phyloP scores from a whole-genome alignment of 2,888 invertebrate genomes.

The Opisthograptis luteolata region DNA sequence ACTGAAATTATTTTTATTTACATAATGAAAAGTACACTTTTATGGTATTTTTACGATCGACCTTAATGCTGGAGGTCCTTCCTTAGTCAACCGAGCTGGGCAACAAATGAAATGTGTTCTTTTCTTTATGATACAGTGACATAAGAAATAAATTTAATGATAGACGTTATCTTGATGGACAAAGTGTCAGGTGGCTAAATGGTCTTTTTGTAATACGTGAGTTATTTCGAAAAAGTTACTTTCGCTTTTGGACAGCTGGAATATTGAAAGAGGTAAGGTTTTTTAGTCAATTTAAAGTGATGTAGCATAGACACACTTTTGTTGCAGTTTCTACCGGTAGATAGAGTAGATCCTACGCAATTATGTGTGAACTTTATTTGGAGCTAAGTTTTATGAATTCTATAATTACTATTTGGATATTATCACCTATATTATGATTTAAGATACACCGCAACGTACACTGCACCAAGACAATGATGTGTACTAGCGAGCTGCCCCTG shows the following conservation, averaged over 20 bases:
- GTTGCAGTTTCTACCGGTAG: too few relatives aligned
- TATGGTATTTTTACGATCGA: background rate
- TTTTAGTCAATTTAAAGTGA: background rate
- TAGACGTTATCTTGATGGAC: slow-evolving; percentile 32
- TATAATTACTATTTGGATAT: too few relatives aligned
- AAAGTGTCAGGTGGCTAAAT: slow-evolving; percentile 25
- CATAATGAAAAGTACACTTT: too few relatives aligned
- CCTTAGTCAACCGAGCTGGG: background rate
- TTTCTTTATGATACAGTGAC: slow-evolving; percentile 28
- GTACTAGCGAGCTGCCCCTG: too few relatives aligned
- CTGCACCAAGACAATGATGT: too few relatives aligned
- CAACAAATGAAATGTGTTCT: slow-evolving; percentile 3
- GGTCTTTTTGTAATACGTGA: slow-evolving; percentile 26
- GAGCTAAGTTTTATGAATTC: too few relatives aligned
- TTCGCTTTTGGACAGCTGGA: slow-evolving; percentile 27
- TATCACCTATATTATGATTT: too few relatives aligned
- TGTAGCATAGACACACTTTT: too few relatives aligned
- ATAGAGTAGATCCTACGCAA: too few relatives aligned
- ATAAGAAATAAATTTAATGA: slow-evolving; percentile 30
- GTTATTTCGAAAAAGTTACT: slow-evolving; percentile 26
- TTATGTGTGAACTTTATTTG: too few relatives aligned
- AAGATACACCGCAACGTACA: too few relatives aligned
- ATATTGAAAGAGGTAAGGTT: slow-evolving; percentile 13
- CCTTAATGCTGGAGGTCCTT: background rate
- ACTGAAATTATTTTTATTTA: too few relatives aligned